Evolutionary conservation across 2,888 invertebrate genomes (phyloP).

Genomic region (Parnassius smintheus): DNA sequence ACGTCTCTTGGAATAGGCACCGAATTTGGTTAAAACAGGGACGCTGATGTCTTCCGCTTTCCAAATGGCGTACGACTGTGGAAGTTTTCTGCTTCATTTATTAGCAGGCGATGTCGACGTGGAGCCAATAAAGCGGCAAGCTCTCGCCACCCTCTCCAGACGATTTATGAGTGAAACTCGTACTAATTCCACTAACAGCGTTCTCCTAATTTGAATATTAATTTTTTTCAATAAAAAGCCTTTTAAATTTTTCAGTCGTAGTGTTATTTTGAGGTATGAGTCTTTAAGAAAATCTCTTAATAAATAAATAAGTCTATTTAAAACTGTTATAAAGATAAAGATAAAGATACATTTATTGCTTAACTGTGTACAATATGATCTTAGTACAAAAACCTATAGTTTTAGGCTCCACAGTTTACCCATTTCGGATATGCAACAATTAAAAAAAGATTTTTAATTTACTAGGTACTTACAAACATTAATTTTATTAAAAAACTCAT

Average conservation of each 20-base stretch:
- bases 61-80: conserved; percentile 65
- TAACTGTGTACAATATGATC: no score
- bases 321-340: no score
- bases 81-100: conserved; percentile 80
- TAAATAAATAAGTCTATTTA: no score
- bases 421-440: no score
- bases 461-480: no score
- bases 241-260: conserved; percentile 47
- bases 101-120: conserved; percentile 72
- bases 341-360: no score
- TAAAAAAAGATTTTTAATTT: no score
- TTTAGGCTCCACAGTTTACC: no score
- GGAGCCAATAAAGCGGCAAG: conserved; percentile 69
- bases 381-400: no score
- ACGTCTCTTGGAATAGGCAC: conserved; percentile 44
- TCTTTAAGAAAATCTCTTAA: not conserved
- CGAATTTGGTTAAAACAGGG: conserved; percentile 51
- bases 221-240: conserved; percentile 73
- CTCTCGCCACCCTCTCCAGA: conserved; percentile 68
- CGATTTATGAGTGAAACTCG: conserved; percentile 74
- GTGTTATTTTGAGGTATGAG: not conserved
- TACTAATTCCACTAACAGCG: conserved; percentile 77
- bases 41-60: conserved; percentile 58
- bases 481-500: no score
- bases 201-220: conserved; percentile 77